Conservation (phyloP, 2,113 vertebrate genomes). For the Astur gentilis region DNA sequence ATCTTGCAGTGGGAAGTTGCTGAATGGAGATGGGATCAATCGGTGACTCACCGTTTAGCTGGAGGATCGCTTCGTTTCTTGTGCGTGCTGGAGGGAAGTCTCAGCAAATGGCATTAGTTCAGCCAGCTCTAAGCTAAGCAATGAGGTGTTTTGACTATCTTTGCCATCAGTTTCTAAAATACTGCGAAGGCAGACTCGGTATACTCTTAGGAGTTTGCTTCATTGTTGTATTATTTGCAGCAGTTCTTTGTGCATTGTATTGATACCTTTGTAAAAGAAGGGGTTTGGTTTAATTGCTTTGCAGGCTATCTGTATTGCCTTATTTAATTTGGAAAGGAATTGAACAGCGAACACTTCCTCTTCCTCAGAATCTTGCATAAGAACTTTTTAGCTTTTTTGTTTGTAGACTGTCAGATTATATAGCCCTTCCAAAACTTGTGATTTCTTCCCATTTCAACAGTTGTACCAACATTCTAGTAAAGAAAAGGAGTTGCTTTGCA, state of each 20-base stretch:
- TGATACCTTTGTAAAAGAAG: background rate
- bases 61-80: background rate
- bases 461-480: background rate
- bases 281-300: background rate
- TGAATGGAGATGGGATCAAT: background rate
- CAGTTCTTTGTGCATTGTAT: background rate
- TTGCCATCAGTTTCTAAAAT: background rate
- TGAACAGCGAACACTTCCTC: background rate
- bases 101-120: background rate
- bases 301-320: background rate
- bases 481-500: no score
- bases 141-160: background rate
- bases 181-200: rapidly evolving
- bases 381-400: background rate
- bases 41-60: background rate
- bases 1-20: background rate
- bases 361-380: background rate
- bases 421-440: background rate
- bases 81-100: background rate
- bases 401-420: background rate
- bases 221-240: background rate
- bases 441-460: background rate
- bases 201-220: background rate
- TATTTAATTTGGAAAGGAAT: background rate
- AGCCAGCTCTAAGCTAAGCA: background rate